Conservation (phyloP, 1,140 invertebrate genomes). For the Halyomorpha halys region DNA sequence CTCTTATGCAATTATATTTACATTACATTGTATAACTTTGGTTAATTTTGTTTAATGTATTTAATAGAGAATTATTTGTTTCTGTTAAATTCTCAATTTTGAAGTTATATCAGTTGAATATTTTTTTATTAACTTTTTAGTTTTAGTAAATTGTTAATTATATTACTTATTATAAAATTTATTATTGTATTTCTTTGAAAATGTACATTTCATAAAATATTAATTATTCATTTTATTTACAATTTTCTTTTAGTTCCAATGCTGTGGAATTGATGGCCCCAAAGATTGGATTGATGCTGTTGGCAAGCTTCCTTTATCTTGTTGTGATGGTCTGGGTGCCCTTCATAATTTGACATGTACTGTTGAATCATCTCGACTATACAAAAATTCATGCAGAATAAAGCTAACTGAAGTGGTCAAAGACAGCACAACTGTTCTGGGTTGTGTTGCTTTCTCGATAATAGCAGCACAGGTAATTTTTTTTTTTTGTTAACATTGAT, state of each 20-base stretch:
- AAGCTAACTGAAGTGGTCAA: neutral
- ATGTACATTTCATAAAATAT: neutral
- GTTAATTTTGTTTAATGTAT: too few relatives aligned
- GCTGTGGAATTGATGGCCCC: conserved; percentile 62
- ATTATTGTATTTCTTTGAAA: neutral
- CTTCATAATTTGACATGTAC: neutral
- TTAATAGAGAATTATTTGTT: neutral
- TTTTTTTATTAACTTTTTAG: neutral
- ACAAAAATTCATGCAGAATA: neutral
- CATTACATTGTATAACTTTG: too few relatives aligned
- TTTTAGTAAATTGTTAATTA: neutral
- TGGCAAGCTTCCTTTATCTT: conserved; percentile 2
- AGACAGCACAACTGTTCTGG: neutral
- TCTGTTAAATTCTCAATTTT: conserved; percentile 5
- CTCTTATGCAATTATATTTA: too few relatives aligned
- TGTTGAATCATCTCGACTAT: neutral
- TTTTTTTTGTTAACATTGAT: neutral
- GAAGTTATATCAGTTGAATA: neutral
- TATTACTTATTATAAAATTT: too few relatives aligned
- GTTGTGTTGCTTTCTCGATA: conserved; percentile 7
- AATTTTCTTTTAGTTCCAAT: conserved; percentile 49
- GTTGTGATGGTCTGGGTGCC: neutral
- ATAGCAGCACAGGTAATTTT: conserved; percentile 6
- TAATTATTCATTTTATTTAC: conserved; percentile 3
- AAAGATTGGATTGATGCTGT: conserved; percentile 47